Evolutionary conservation across 2,797 vertebrate genomes (phyloP), one percentile per base, ranked within the genome.

Genomic region (Loris lydekkerianus): DNA sequence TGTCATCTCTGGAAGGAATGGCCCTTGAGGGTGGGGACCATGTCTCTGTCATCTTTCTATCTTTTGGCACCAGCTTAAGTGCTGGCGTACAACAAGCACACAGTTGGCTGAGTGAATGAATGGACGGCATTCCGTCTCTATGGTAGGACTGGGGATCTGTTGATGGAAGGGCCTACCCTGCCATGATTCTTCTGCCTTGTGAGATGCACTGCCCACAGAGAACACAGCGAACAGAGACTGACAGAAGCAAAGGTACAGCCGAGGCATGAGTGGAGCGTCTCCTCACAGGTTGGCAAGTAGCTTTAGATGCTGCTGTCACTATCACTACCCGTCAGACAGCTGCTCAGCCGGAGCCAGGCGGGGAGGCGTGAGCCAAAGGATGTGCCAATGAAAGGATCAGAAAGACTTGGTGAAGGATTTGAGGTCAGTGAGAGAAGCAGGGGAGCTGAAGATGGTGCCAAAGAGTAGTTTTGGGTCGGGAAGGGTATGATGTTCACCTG

Each of bases 221-320:
- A 73, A n/a, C n/a, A 37, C 56, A 61, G 23, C 81, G 34, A 72
- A 75, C 23, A 53, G 46, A 37, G 83, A 70, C 53, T 70, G 70
- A 80, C 65, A 84, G 56, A 94, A 88, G 29, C 67, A 72, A 87
- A 89, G 65, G 60, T 46, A 63, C 46, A 94, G 67, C 40, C 58
- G 43, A 92, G 65, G 29, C 34, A n/a, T 18, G 53, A 96, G 60
- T 37, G 49, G 65, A 86, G 77, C 1, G 5, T 63, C 18, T 9
- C 53, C 29, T 87, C 34, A 27, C 3, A 89, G 43, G 67, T 34
- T 81, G 61, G 63, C 63, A 70, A 83, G 49, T 70, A 31, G 72
- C 29, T 73, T 77, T 56, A 40, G 78, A 37, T 65, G 61, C 27
- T 53, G 53, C 58, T 86, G 81, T 80, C 91, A 89, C 43, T 78